Evolutionary conservation across 2,888 invertebrate genomes (phyloP), one percentile per base, ranked within the genome.

Genomic region (Spilosoma lubricipeda): DNA sequence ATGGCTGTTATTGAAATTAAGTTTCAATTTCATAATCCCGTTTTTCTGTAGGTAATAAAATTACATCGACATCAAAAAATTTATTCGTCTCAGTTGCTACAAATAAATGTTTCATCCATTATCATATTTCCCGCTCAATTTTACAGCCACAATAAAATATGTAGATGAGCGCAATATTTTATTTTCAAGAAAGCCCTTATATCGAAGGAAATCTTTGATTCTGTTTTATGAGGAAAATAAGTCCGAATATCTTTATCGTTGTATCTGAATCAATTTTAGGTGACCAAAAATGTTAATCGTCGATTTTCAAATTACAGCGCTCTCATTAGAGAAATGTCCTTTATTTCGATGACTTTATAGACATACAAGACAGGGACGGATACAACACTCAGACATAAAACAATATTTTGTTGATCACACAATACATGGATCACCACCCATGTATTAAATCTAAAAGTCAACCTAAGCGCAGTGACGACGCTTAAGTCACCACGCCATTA

Each of bases 191-290:
- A 75, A 33, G 75, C 80, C 72, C 81, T 65, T 77, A 8, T 30
- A 42, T 71, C 64, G 73, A 69, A 56, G 48, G 75, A 81, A 81
- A 81, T 78, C 84, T 80, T 83, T 83, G 74, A 80, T 76, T 80
- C 77, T 74, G 72, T 73, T 74, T 81, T 77, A 76, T 81, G 80
- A 85, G 81, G 82, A 76, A 82, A 75, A 71, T 70, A 80, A 59
- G 69, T 72, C 59, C 71, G 79, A 82, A 83, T 79, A 81, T 85
- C 79, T 77, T 85, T 83, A 84, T 83, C 77, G 72, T 73, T 76
- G 75, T 75, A 81, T 77, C 83, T 52, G 23, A 83, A 85, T 83
- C 85, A 83, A 83, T 85, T 83, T 82, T 77, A 76, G 81, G 48
- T 48, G 72, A 67, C 18, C 64, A 68, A 67, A 80, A 82, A 80